Percentiles rank a stretch among this genome's conserved stretches.
Conservation (phyloP, 2,113 vertebrate species). For the Pollimyrus isidori region DNA sequence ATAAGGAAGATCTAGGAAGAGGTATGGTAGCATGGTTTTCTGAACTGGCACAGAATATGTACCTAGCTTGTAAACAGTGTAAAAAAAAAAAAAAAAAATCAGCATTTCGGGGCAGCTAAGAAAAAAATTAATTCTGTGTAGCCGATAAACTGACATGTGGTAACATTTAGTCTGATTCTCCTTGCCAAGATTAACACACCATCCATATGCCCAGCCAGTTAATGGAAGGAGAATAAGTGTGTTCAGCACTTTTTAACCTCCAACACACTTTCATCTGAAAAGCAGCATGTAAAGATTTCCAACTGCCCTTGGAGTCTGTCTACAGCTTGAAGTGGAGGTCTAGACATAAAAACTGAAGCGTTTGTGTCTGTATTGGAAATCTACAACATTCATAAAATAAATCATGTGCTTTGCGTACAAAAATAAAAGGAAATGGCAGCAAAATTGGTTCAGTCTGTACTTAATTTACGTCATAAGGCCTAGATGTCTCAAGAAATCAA, state of each 20-base stretch:
- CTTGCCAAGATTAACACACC: background rate
- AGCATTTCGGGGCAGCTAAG: background rate
- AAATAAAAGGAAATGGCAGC: background rate
- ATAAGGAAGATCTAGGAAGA: background rate
- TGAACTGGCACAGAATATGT: background rate
- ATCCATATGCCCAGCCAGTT: background rate
- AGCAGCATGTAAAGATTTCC: slow-evolving; percentile 2
- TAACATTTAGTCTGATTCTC: slow-evolving; percentile 2
- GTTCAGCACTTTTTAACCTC: slow-evolving; percentile 5
- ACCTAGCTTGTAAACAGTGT: background rate
- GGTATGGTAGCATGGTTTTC: background rate
- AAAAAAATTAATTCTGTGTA: background rate
- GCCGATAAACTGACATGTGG: background rate
- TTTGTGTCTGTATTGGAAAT: background rate
- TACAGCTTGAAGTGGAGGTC: background rate
- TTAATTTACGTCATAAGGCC: background rate
- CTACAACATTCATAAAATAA: background rate
- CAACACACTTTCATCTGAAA: background rate
- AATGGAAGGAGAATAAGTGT: background rate
- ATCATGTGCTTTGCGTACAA: background rate
- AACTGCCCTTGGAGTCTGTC: background rate
- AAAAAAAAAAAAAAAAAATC: background rate
- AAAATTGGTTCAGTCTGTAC: background rate
- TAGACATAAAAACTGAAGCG: background rate
- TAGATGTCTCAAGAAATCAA: background rate